Conservation (phyloP, 2,113 vertebrate species). For the Suricata suricatta region DNA sequence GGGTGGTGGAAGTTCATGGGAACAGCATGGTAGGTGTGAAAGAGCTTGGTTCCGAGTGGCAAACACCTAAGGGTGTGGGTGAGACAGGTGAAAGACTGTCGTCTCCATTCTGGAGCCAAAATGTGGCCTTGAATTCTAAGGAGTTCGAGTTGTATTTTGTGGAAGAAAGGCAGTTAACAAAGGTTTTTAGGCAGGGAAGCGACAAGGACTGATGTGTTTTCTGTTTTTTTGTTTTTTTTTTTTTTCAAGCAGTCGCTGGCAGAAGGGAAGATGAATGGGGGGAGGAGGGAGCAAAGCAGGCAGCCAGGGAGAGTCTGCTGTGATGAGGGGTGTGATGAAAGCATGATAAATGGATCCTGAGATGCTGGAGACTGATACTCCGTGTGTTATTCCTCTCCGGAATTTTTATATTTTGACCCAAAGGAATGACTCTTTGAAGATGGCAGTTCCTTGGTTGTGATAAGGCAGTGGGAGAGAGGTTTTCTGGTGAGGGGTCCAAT, state of each 20-base stretch:
- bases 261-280: background rate
- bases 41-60: background rate
- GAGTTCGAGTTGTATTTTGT: background rate
- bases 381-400: background rate
- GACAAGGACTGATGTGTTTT: background rate
- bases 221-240: too few species aligned
- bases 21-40: background rate
- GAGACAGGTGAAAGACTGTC: fast-evolving
- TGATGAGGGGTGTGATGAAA: constrained; percentile 28
- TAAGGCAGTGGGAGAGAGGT: background rate
- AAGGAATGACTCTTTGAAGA: constrained; percentile 52
- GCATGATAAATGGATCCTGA: constrained; percentile 51
- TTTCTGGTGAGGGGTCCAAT: background rate
- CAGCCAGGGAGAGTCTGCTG: background rate
- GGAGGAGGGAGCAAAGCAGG: background rate
- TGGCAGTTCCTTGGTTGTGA: background rate
- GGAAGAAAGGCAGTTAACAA: background rate
- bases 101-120: background rate
- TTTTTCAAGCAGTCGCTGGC: background rate
- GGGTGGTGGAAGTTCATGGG: too few species aligned
- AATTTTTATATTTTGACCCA: constrained; percentile 58
- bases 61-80: background rate
- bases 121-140: background rate
- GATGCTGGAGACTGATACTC: constrained; percentile 42
- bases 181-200: background rate